Conservation (phyloP, 1,140 invertebrate species). For the Catajapyx aquilonaris region DNA sequence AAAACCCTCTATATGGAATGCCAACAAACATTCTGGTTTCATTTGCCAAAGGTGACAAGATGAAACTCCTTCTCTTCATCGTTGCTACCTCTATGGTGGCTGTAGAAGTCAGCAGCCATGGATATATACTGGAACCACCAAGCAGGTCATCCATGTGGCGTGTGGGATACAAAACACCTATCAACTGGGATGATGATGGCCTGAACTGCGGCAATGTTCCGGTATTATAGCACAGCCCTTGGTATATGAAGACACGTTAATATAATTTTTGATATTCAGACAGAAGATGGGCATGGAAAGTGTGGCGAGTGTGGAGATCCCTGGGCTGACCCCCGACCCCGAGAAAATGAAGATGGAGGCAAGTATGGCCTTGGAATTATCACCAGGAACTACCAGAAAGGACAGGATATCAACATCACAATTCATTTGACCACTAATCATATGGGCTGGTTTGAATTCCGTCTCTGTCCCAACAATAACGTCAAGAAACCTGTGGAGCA, state of each 20-base stretch:
- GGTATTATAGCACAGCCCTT: no score
- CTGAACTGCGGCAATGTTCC: constrained; percentile 9
- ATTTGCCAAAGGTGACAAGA: no score
- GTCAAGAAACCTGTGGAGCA: constrained; percentile 14
- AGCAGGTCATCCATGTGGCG: constrained; percentile 11
- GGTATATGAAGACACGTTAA: no score
- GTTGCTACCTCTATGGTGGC: no score
- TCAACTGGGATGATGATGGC: constrained; percentile 10
- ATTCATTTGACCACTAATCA: constrained; percentile 14
- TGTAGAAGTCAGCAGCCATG: constrained; percentile 9
- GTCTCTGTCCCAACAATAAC: constrained; percentile 11
- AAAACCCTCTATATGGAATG: no score
- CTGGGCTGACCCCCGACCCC: constrained; percentile 19
- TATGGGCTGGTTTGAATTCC: constrained; percentile 14
- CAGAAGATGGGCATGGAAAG: constrained; percentile 10
- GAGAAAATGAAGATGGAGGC: constrained; percentile 30
- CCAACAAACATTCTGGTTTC: no score
- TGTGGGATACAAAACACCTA: constrained; percentile 8
- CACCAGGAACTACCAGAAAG: constrained; percentile 17
- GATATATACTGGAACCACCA: constrained; percentile 10
- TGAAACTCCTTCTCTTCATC: no score
- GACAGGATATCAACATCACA: constrained; percentile 15
- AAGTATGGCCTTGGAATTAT: constrained; percentile 24
- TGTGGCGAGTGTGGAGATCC: constrained; percentile 22
- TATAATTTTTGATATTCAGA: background rate